phyloP scores from a whole-genome alignment of 1,140 invertebrate species.

The Orius insidiosus region DNA sequence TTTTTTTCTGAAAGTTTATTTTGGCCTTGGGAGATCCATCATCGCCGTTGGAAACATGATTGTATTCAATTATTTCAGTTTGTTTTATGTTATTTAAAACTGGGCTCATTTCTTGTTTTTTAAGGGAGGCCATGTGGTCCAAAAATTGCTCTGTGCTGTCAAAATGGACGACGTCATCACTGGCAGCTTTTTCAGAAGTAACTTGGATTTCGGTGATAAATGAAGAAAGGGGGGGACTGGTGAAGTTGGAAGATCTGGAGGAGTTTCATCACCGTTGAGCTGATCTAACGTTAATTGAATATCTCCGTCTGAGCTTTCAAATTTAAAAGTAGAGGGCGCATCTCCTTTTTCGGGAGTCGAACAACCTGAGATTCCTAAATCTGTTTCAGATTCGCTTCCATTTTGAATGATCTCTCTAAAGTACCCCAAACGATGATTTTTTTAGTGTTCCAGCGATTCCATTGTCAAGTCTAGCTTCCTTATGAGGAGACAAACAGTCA shows the following conservation, averaged over 20 bases:
- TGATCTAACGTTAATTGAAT: too few relatives aligned
- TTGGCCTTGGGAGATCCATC: background rate
- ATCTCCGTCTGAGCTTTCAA: background rate
- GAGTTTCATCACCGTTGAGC: conserved; percentile 22
- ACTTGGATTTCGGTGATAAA: conserved; percentile 20
- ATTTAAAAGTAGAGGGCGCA: conserved; percentile 17
- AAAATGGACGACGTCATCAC: conserved; percentile 7
- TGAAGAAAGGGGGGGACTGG: conserved; percentile 23
- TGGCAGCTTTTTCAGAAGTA: background rate
- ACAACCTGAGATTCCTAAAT: conserved; percentile 16
- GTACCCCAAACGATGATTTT: conserved; percentile 59
- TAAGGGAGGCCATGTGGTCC: conserved; percentile 9
- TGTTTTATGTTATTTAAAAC: too few relatives aligned
- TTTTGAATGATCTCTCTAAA: conserved; percentile 46
- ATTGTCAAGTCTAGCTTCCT: conserved; percentile 41
- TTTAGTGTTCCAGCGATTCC: conserved; percentile 36
- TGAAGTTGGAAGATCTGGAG: conserved; percentile 26
- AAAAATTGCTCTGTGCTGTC: conserved; percentile 3
- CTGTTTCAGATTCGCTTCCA: conserved; percentile 15
- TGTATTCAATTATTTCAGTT: background rate
- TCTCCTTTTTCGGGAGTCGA: conserved; percentile 17
- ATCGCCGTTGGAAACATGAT: background rate
- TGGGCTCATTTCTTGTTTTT: too few relatives aligned
- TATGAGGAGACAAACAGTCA: conserved; percentile 22
- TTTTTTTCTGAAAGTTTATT: background rate